Conservation (phyloP, 1,140 invertebrate species). For the Planococcus citri region DNA sequence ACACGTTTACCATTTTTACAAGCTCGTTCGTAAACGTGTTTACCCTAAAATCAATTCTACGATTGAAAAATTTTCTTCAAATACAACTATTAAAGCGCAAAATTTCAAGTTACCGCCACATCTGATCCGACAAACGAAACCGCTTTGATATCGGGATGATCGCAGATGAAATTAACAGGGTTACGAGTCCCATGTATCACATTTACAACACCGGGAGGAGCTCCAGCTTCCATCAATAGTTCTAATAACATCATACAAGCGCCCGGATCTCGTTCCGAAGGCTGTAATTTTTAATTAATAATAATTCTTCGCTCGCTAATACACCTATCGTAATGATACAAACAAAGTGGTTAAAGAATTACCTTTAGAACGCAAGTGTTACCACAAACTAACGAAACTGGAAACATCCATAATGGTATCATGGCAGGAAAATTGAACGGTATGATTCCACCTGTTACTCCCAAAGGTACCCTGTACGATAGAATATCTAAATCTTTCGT, state of each 20-base stretch:
- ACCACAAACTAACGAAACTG: conserved; percentile 81
- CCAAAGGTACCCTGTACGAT: conserved; percentile 78
- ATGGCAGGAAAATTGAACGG: conserved; percentile 98
- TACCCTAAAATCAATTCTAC: conserved; percentile 49
- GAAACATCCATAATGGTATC: conserved; percentile 99
- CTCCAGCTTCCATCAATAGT: conserved; percentile 75
- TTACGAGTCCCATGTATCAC: conserved; percentile 92
- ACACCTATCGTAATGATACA: neutral
- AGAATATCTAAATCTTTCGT: conserved; percentile 87
- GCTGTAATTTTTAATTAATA: conserved; percentile 46
- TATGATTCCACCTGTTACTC: conserved; percentile 79
- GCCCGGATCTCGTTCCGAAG: conserved; percentile 94
- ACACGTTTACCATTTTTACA: conserved; percentile 86
- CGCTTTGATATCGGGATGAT: conserved; percentile 88
- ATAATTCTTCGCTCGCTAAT: conserved; percentile 6
- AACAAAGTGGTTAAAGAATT: neutral
- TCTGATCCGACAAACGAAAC: conserved; percentile 99
- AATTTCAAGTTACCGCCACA: conserved; percentile 64
- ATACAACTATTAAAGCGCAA: no score
- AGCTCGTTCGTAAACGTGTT: conserved; percentile 89
- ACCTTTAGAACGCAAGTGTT: conserved; percentile 59
- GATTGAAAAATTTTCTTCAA: conserved; percentile 1
- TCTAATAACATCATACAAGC: conserved; percentile 90
- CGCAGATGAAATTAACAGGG: conserved; percentile 93
- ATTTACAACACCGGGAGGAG: conserved; percentile 87